Evolutionary conservation across 2,888 invertebrate genomes (phyloP).

Genomic region (Drosophila subsilvestris): DNA sequence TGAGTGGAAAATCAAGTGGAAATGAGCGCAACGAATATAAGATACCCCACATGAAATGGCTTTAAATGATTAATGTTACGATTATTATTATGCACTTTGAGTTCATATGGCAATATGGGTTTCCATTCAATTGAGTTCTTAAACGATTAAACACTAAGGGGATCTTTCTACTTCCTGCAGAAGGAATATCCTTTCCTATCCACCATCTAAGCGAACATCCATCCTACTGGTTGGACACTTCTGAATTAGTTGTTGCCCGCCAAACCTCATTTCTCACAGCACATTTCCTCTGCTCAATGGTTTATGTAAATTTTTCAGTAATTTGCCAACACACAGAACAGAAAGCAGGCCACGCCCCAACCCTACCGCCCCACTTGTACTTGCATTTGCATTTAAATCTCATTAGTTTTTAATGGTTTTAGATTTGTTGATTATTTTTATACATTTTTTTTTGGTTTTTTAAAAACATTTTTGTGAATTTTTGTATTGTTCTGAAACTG

Average conservation of each 20-base stretch:
- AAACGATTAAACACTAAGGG: background rate
- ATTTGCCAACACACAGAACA: slow-evolving; percentile 57
- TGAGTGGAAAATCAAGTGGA: background rate
- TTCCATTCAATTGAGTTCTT: background rate
- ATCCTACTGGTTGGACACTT: background rate
- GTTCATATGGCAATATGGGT: background rate
- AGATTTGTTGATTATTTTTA: slow-evolving; percentile 42
- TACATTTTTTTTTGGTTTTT: slow-evolving; percentile 4
- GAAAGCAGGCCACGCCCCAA: slow-evolving; percentile 9
- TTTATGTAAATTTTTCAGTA: slow-evolving; percentile 75
- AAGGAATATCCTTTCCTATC: background rate
- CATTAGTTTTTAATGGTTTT: slow-evolving; percentile 78
- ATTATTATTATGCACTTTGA: background rate
- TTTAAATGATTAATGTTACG: background rate
- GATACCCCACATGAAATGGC: background rate
- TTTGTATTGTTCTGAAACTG: slow-evolving; percentile 56
- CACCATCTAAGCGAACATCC: background rate
- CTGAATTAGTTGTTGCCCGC: slow-evolving; percentile 8
- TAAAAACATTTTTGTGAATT: slow-evolving; percentile 5
- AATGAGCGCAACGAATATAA: background rate
- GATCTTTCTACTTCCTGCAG: background rate
- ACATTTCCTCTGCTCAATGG: slow-evolving; percentile 35
- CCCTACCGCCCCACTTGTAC: slow-evolving; percentile 45
- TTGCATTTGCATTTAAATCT: slow-evolving; percentile 79
- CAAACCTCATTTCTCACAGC: slow-evolving; percentile 41